A percentile compares a stretch with the other conserved stretches of the same genome.
These are phyloP conservation scores for Eueremaeus valkanovi DNA, from an alignment of 2,888 invertebrate genomes.

Conservation along the genomic window DNA sequence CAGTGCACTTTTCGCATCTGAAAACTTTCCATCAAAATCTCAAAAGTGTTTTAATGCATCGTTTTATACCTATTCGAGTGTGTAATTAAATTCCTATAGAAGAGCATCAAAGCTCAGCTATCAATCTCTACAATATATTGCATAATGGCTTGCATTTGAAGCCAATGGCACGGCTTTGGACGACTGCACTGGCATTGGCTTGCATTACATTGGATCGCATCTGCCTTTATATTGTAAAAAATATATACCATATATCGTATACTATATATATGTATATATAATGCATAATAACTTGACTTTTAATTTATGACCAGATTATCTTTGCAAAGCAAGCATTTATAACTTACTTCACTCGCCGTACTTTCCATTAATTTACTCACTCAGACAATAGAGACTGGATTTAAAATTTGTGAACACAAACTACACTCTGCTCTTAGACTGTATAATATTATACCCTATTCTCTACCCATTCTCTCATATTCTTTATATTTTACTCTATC, in stretches of 20 bases:
- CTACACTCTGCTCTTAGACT: background rate
- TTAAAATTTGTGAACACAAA: slow-evolving; percentile 3
- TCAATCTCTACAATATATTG: slow-evolving; percentile 18
- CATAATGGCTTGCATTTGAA: background rate
- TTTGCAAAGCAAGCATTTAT: slow-evolving; percentile 1
- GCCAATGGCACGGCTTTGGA: too few relatives aligned
- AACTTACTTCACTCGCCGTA: background rate
- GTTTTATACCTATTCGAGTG: slow-evolving; percentile 45
- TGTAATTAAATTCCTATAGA: slow-evolving; percentile 47
- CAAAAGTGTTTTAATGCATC: slow-evolving; percentile 4
- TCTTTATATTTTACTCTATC: too few relatives aligned
- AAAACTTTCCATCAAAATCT: slow-evolving; percentile 20
- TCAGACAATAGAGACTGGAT: slow-evolving; percentile 9
- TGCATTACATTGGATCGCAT: background rate
- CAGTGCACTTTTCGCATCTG: background rate
- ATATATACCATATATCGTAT: too few relatives aligned
- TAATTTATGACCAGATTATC: slow-evolving; percentile 19
- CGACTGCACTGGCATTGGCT: too few relatives aligned
- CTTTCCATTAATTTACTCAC: slow-evolving; percentile 15
- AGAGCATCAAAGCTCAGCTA: slow-evolving; percentile 6
- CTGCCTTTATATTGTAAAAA: too few relatives aligned
- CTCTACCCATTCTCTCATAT: too few relatives aligned
- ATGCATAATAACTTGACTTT: slow-evolving; percentile 24
- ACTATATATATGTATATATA: background rate
- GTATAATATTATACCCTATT: too few relatives aligned